phyloP scores from a whole-genome alignment of 2,888 invertebrate genomes.

The Platycheirus albimanus region DNA sequence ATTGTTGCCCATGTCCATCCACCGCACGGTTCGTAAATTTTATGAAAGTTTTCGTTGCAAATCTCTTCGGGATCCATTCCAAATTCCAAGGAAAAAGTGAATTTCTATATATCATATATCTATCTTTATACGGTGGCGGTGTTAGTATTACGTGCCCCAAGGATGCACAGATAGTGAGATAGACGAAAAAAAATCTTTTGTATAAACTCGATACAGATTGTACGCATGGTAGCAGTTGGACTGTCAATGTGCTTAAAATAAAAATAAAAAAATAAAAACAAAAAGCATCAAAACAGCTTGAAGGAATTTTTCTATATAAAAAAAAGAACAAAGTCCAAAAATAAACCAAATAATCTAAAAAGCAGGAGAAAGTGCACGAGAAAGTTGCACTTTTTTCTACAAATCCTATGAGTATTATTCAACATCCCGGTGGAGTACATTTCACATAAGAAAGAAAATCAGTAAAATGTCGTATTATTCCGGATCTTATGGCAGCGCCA shows the following conservation, averaged over 20 bases:
- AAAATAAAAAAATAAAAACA: conserved; percentile 7
- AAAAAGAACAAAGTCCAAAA: conserved; percentile 1
- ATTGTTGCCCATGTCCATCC: conserved; percentile 66
- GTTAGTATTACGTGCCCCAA: conserved; percentile 21
- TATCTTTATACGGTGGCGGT: conserved; percentile 20
- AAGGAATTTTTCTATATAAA: conserved; percentile 14
- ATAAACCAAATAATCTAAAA: too few species aligned
- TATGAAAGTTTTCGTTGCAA: conserved; percentile 59
- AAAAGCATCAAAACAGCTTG: conserved; percentile 30
- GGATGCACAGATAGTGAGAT: background rate
- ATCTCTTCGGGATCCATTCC: conserved; percentile 64
- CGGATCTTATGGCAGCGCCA: conserved; percentile 41
- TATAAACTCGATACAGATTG: conserved; percentile 64
- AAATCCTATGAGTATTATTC: conserved; percentile 68
- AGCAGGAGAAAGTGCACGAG: conserved; percentile 46
- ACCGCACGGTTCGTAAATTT: conserved; percentile 64
- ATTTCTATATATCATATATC: conserved; percentile 23
- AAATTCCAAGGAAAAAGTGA: conserved; percentile 21
- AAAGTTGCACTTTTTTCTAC: conserved; percentile 66
- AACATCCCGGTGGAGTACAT: conserved; percentile 66
- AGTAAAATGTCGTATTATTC: conserved; percentile 70
- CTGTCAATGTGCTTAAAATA: conserved; percentile 54
- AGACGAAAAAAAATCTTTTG: background rate
- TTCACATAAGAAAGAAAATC: conserved; percentile 67
- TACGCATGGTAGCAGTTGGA: conserved; percentile 55